A percentile compares a stretch with the other conserved stretches of the same genome.
These are phyloP conservation scores for Piezodorus guildinii DNA, from an alignment of 1,140 invertebrate species.

Conservation along the genomic window DNA sequence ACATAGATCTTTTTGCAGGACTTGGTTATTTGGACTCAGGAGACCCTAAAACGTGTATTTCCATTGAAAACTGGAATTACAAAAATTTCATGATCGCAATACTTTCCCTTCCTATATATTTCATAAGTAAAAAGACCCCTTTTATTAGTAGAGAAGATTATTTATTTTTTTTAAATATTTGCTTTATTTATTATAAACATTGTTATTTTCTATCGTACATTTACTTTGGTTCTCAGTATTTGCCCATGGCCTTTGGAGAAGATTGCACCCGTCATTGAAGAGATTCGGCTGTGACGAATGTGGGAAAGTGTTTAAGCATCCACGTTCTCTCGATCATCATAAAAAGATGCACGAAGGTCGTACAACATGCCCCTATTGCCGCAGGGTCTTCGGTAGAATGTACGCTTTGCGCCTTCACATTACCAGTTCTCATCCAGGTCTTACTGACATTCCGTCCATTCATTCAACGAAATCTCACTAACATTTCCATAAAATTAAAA, in stretches of 20 bases:
- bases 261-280: constrained; percentile 23
- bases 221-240: constrained; percentile 16
- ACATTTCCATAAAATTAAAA: not conserved
- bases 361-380: constrained; percentile 49
- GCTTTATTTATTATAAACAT: not conserved
- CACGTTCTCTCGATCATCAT: constrained; percentile 59
- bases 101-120: too few relatives aligned
- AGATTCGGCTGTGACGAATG: constrained; percentile 44
- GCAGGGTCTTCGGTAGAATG: constrained; percentile 46
- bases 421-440: constrained; percentile 21
- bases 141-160: too few relatives aligned
- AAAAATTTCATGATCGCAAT: too few relatives aligned
- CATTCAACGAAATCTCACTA: constrained; percentile 7
- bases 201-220: not conserved
- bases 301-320: constrained; percentile 63
- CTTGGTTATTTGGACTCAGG: too few relatives aligned
- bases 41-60: too few relatives aligned
- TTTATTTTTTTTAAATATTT: not conserved
- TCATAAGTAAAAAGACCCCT: too few relatives aligned
- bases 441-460: constrained; percentile 13
- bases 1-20: too few relatives aligned
- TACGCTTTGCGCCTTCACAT: constrained; percentile 34
- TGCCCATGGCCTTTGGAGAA: constrained; percentile 22
- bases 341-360: constrained; percentile 64
- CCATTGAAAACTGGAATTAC: too few relatives aligned